Conservation (phyloP, 2,888 invertebrate genomes). For the Cephonodes hylas region DNA sequence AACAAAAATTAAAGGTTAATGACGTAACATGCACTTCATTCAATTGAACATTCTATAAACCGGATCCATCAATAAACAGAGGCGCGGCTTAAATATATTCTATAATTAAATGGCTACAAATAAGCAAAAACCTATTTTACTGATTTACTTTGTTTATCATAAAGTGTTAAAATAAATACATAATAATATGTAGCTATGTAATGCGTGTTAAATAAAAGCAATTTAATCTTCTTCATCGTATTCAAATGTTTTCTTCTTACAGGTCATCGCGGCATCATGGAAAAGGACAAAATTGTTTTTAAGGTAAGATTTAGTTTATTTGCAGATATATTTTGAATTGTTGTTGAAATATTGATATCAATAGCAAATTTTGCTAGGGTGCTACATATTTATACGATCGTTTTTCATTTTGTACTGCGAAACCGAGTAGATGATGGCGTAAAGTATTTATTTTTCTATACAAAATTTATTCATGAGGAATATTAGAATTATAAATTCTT, state of each 20-base stretch:
- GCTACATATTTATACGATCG: no score
- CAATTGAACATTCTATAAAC: background rate
- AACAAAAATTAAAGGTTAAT: background rate
- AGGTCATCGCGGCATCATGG: conserved; percentile 45
- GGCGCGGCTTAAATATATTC: background rate
- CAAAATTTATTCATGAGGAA: no score
- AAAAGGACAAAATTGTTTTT: conserved; percentile 72
- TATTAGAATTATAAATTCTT: no score
- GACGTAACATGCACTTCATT: background rate
- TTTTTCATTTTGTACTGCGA: no score
- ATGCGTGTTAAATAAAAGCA: background rate
- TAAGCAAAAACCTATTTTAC: background rate
- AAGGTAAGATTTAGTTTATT: conserved; percentile 51
- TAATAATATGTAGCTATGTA: background rate
- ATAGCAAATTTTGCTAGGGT: no score
- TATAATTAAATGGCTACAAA: background rate
- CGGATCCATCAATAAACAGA: background rate
- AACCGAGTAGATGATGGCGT: no score
- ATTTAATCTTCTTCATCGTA: background rate
- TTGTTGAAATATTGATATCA: no score
- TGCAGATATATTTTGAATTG: no score
- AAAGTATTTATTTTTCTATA: no score
- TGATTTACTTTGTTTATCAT: background rate
- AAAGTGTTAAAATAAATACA: background rate
- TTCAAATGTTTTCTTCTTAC: conserved; percentile 14